Base-by-base conservation (phyloP, 2,888 invertebrate genomes). In the Thymelicus sylvestris region DNA sequence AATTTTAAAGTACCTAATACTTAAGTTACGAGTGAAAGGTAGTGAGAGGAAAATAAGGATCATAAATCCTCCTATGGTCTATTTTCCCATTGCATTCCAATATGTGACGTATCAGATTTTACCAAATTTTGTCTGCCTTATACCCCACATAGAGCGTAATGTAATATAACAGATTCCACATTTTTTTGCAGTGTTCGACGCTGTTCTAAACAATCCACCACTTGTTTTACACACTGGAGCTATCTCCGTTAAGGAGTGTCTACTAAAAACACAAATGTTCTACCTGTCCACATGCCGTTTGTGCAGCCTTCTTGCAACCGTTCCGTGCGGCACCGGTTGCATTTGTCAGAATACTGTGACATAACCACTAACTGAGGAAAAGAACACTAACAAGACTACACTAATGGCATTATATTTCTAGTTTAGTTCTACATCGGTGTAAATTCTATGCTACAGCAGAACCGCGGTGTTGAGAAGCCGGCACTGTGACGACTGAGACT, bases 341-440 rank as follows among this genome's bases (percentile, higher is more conserved):
- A 69, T 64, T 59, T 15, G 57, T 24, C 39, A 39, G 13, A 66
- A 65, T 55, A 55, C 24, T 39, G 24, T 55, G 65, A 44, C 24
- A 63, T 57, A 68, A 62, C 47, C 57, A 48, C 59, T 38, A 47
- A 39, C 31, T 57, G 24, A 68, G 63, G 63, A 15, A 68, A 24
- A 67, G 61, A 50, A 55, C 69, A 69, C 69, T 64, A 59, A 69
- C 63, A 59, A 69, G 64, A 24, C 63, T 63, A 55, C 63, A 57
- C 68, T 69, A 69, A 69, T 64, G 47, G 47, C 57, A 64, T 69
- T 69, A 69, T 69, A 55, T 55, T 65, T 52, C 52, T 55, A 52
- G 59, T 59, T 38, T 19, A 41, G 15, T 60, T 41, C 41, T 60
- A 60, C 41, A 41, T 41, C 4, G 7, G 7, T 64, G 39, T 55